These are phyloP conservation scores for Noctua fimbriata DNA, from an alignment of 2,888 invertebrate species.

Conservation along the genomic window DNA sequence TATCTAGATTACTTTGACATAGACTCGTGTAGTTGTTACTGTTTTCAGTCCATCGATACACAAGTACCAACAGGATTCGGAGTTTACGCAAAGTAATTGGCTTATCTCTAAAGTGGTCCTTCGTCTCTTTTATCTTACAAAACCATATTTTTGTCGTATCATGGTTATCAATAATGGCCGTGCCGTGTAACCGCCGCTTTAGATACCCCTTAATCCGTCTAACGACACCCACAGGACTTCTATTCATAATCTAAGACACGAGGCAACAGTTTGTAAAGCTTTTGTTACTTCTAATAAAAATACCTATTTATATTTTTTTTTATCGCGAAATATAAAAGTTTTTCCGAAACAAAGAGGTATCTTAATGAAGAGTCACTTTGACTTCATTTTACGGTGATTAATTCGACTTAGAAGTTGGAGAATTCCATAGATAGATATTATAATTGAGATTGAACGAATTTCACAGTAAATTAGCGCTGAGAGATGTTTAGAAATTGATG, in stretches of 20 bases:
- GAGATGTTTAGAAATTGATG: slow-evolving; percentile 48
- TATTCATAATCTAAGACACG: slow-evolving; percentile 16
- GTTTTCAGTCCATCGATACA: neutral
- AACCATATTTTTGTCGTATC: slow-evolving; percentile 37
- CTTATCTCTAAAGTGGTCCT: slow-evolving; percentile 4
- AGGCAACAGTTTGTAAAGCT: slow-evolving; percentile 27
- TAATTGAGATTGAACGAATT: slow-evolving; percentile 68
- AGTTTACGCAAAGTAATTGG: slow-evolving; percentile 7
- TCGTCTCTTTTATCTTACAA: neutral
- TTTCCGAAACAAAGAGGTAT: slow-evolving; percentile 63
- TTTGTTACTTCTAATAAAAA: slow-evolving; percentile 35
- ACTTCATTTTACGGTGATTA: slow-evolving; percentile 67
- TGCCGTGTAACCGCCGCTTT: neutral
- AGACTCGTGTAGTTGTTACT: neutral
- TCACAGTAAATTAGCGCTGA: slow-evolving; percentile 58
- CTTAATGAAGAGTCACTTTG: slow-evolving; percentile 61
- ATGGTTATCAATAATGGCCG: slow-evolving; percentile 46
- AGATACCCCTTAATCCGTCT: slow-evolving; percentile 20
- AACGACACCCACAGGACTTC: slow-evolving; percentile 21
- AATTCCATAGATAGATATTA: slow-evolving; percentile 63
- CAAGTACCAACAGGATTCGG: neutral
- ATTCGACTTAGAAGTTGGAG: slow-evolving; percentile 66
- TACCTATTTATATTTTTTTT: slow-evolving; percentile 54
- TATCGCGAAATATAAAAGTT: slow-evolving; percentile 56
- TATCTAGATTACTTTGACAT: neutral